Base-by-base conservation (phyloP, 2,797 vertebrate species). In the Tarsius wallacei region DNA sequence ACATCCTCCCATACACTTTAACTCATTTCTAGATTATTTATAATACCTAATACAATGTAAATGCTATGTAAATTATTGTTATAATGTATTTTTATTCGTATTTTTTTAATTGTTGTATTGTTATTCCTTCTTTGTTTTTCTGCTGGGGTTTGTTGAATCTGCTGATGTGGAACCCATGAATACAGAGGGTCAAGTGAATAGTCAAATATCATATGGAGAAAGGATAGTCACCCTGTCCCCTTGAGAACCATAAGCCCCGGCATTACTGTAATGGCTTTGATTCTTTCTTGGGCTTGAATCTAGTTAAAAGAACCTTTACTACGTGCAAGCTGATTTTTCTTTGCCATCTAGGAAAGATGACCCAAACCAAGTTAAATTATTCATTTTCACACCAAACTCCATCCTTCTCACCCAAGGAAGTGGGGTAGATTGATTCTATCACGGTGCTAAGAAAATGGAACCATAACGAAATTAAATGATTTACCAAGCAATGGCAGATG, bases 401-500 rank as follows among this genome's bases (percentile, higher is more conserved):
- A 26, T 42, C 3, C 5, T 10, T 17, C 19, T 95, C 59, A n/a
- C 7, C 21, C 49, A 68, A 61, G 16, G 8, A 47, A 76, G 13
- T 59, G 47, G 21, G 47, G 8, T 82, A 73, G 87, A 33, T 78
- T 84, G 53, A 71, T 70, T 77, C 14, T 51, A 47, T 19, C 14
- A 51, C 2, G 51, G 15, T 16, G 14, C 73, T 87, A 88, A 95
- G 84, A 77, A 97, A 89, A 96, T 33, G 76, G 74, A 82, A 76
- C 55, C 5, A 24, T 59, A 87, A 78, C 59, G 78, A 96, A 90
- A 53, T 83, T 70, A 95, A 85, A 55, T 74, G 33, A 89, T 76
- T 97, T 86, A 51, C 66, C 21, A 55, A 87, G 51, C 24, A 31
- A 26, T 81, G 71, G 74, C 64, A 66, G 84, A 71, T 82, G 21